phyloP scores from a whole-genome alignment of 1,140 invertebrate species.

The Charaxes varanes region DNA sequence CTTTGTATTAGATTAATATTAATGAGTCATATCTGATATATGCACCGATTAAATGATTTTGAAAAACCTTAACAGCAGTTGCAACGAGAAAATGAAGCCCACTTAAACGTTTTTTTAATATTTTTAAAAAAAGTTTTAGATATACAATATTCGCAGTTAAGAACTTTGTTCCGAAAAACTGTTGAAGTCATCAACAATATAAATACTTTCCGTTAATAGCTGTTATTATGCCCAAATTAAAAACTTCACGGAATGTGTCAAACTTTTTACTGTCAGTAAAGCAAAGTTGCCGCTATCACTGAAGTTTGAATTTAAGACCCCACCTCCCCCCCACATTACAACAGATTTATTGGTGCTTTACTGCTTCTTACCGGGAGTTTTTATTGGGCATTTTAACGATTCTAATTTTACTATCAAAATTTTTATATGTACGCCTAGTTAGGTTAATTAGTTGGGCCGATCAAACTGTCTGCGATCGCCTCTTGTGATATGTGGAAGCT shows the following conservation, averaged over 20 bases:
- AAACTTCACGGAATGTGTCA: constrained; percentile 20
- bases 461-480: constrained; percentile 29
- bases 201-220: too few species aligned
- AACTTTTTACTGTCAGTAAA: constrained; percentile 29
- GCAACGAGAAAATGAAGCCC: too few species aligned
- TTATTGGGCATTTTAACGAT: constrained; percentile 57
- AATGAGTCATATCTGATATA: too few species aligned
- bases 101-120: too few species aligned
- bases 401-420: constrained; percentile 44
- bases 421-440: constrained; percentile 40
- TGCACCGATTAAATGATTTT: too few species aligned
- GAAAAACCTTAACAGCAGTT: too few species aligned
- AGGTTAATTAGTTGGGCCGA: constrained; percentile 54
- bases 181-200: too few species aligned
- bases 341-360: constrained; percentile 49
- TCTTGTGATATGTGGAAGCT: constrained; percentile 15
- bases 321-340: constrained; percentile 26
- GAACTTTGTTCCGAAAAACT: too few species aligned
- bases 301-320: constrained; percentile 4
- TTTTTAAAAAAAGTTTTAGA: too few species aligned
- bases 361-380: constrained; percentile 32
- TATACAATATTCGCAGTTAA: too few species aligned
- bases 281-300: constrained; percentile 17
- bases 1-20: too few species aligned
- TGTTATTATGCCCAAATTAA: constrained; percentile 9